These are phyloP conservation scores for Tyto alba DNA, from an alignment of 2,113 vertebrate genomes.

Conservation along the genomic window DNA sequence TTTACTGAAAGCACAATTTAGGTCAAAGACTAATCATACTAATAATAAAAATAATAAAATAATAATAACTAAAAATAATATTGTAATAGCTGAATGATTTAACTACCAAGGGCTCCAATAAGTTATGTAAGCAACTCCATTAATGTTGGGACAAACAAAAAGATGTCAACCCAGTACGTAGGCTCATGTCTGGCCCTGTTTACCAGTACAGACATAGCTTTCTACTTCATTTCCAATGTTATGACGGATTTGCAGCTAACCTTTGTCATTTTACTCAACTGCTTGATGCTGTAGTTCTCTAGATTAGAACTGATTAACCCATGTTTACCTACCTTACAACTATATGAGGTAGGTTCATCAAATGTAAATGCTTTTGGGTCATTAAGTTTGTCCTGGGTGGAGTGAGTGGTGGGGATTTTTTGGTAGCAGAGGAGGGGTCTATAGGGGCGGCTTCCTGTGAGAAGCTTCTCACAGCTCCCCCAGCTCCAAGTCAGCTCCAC, in stretches of 20 bases:
- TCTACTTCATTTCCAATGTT: background rate
- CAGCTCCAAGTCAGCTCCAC: no score
- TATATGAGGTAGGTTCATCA: background rate
- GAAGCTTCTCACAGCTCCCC: no score
- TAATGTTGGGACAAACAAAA: background rate
- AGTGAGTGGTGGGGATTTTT: no score
- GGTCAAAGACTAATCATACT: background rate
- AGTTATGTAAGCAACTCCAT: background rate
- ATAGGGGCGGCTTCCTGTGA: no score
- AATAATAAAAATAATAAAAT: background rate
- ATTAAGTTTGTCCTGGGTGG: no score
- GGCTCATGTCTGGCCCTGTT: background rate
- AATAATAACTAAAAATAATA: background rate
- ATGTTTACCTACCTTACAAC: background rate
- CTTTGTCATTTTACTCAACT: background rate
- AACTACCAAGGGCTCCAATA: background rate
- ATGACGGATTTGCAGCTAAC: background rate
- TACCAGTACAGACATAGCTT: background rate
- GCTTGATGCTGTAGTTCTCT: background rate
- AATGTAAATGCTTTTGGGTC: background rate
- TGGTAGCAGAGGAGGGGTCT: no score
- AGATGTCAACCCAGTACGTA: background rate
- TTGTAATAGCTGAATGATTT: background rate
- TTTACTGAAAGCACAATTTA: background rate
- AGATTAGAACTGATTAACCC: background rate